Percentiles rank a stretch among this genome's conserved stretches.
Evolutionary conservation across 2,888 invertebrate genomes (phyloP).

Genomic region (Helleia helle): DNA sequence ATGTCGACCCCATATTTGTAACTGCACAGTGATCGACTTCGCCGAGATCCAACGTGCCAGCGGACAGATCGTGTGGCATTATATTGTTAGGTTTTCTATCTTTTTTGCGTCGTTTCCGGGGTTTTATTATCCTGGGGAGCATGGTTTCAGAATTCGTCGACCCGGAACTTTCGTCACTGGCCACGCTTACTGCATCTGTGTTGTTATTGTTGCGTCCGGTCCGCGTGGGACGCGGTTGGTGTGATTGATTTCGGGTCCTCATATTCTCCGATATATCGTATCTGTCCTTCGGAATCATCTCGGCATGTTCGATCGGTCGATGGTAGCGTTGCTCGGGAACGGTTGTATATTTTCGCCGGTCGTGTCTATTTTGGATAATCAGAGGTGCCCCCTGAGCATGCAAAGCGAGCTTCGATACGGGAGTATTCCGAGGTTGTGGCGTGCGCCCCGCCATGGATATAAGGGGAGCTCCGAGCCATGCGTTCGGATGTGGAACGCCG

Average conservation of each 20-base stretch:
- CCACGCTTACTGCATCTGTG: constrained; percentile 81
- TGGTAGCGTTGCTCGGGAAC: constrained; percentile 57
- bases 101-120: constrained; percentile 91
- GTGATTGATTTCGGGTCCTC: constrained; percentile 50
- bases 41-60: constrained; percentile 49
- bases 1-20: constrained; percentile 39
- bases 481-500: constrained; percentile 73
- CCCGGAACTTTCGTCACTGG: constrained; percentile 85
- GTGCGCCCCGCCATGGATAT: constrained; percentile 83
- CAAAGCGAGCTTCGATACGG: constrained; percentile 83
- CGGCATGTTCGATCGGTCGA: constrained; percentile 42
- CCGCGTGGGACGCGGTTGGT: constrained; percentile 54
- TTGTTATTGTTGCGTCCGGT: constrained; percentile 71
- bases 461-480: constrained; percentile 86
- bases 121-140: constrained; percentile 91
- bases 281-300: constrained; percentile 45
- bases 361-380: constrained; percentile 80
- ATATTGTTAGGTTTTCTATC: constrained; percentile 83
- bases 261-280: constrained; percentile 52
- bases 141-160: constrained; percentile 80
- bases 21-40: constrained; percentile 63
- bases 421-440: constrained; percentile 60
- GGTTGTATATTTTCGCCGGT: constrained; percentile 59
- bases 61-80: constrained; percentile 55
- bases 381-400: constrained; percentile 91